Evolutionary conservation across 2,888 invertebrate species (phyloP), one percentile per base, ranked within the genome.

Genomic region (Lypha dubia): DNA sequence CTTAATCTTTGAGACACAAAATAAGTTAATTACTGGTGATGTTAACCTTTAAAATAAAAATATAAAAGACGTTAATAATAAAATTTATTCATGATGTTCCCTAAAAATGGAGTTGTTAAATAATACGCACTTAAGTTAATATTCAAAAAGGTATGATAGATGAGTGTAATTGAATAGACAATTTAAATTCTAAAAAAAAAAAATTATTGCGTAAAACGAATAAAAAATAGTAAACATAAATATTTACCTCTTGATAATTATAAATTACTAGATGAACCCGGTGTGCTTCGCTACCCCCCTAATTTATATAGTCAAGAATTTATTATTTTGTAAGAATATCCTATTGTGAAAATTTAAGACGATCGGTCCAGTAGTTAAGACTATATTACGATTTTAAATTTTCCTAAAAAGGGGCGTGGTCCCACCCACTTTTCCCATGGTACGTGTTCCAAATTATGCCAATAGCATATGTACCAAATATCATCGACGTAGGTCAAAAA

Each of bases 1-100:
- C n/a, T n/a, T n/a, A n/a, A 38, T 22, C 20, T 35, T 22, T 15
- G 38, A 38, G 32, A 28, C 11, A 41, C 38, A 51, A 0, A 53
- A 22, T 5, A 35, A 46, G 58, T 20, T 22, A 63, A 75, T 65
- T 65, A 17, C 44, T 56, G 24, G 15, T 46, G 11, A 13, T n/a
- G n/a, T n/a, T 44, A 44, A 56, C 44, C 56, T 75, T 56, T 53
- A 38, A 53, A 51, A 32, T 35, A 62, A 28, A 38, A 62, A 24
- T 35, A 56, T 1, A 28, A 56, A 32, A 56, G 0, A 15, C n/a
- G n/a, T 24, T 17, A 15, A 53, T 24, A 53, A 58, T 58, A 17
- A 58, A 56, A 35, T 35, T 17, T 35, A 58, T 9, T 11, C 38
- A 38, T 38, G 11, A 38, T 20, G 20, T 49, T 49, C 49, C 17